Evolutionary conservation across 2,797 vertebrate species (phyloP).

Genomic region (Malacoraja senta): DNA sequence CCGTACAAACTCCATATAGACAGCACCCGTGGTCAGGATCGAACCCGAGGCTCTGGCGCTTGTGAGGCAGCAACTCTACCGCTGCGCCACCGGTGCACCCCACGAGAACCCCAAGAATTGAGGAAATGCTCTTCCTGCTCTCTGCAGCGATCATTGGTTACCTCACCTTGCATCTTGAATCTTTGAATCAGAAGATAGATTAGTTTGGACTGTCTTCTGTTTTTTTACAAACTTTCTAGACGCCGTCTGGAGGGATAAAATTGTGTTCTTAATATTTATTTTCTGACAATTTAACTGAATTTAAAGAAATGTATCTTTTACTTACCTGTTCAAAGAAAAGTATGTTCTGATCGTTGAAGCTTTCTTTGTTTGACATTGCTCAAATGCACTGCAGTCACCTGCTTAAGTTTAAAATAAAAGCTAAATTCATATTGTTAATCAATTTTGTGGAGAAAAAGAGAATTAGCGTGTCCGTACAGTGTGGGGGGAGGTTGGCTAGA

Average conservation of each 20-base stretch:
- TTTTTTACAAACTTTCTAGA: not conserved
- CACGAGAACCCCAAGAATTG: not conserved
- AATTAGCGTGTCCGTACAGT: too few species aligned
- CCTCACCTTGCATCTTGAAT: not conserved
- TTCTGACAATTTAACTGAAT: not conserved
- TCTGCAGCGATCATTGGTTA: not conserved
- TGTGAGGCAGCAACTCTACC: too few species aligned
- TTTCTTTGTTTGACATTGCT: not conserved
- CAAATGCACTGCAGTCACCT: not conserved
- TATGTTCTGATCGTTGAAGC: not conserved
- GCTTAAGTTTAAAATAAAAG: not conserved
- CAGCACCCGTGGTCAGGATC: too few species aligned
- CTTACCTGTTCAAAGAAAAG: conserved; percentile 28
- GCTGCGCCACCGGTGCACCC: too few species aligned
- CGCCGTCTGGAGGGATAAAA: not conserved
- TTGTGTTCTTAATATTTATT: not conserved
- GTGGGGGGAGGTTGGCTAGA: too few species aligned
- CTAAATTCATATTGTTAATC: too few species aligned
- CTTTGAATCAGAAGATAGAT: not conserved
- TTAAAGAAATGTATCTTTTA: not conserved
- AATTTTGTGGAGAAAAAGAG: too few species aligned
- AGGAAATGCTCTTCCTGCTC: not conserved
- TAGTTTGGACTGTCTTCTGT: not conserved
- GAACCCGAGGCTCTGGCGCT: too few species aligned
- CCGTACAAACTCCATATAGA: too few species aligned